Conservation (phyloP, 2,888 invertebrate genomes). For the Lacanobia wlatinum region DNA sequence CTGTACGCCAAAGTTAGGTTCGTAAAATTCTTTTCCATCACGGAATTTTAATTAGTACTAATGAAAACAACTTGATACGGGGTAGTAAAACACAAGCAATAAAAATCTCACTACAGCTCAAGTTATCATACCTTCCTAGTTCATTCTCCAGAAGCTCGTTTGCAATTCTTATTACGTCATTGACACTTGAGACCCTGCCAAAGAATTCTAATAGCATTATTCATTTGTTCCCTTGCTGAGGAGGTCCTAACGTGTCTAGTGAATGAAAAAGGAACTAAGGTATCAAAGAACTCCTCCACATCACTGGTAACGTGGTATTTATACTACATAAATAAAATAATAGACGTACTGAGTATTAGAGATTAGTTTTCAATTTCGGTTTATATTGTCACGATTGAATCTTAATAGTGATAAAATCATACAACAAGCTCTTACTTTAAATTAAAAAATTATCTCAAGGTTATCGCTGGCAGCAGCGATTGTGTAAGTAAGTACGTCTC, state of each 20-base stretch:
- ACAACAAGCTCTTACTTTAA: conserved; percentile 19
- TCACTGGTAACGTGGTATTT: background rate
- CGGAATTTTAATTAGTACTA: conserved; percentile 45
- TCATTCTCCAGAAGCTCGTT: conserved; percentile 32
- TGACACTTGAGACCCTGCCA: conserved; percentile 41
- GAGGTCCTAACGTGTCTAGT: conserved; percentile 8
- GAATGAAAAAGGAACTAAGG: background rate
- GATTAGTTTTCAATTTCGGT: background rate
- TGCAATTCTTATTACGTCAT: conserved; percentile 47
- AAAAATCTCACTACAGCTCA: conserved; percentile 29
- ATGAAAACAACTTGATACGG: conserved; percentile 34
- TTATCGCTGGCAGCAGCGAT: conserved; percentile 25
- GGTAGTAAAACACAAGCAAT: conserved; percentile 33
- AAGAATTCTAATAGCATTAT: conserved; percentile 45
- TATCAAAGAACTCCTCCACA: background rate
- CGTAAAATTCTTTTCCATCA: conserved; percentile 11
- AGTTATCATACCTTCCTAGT: conserved; percentile 38
- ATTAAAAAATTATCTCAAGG: conserved; percentile 15
- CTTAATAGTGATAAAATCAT: background rate
- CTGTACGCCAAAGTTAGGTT: background rate
- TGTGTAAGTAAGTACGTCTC: conserved; percentile 45
- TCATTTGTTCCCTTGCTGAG: conserved; percentile 30
- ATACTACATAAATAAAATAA: background rate
- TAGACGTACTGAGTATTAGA: too few species aligned
- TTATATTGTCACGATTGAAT: background rate